Percentiles rank a stretch among this genome's conserved stretches.
These are phyloP conservation scores for Bombus polaris DNA, from an alignment of 1,140 invertebrate genomes.

Conservation along the genomic window DNA sequence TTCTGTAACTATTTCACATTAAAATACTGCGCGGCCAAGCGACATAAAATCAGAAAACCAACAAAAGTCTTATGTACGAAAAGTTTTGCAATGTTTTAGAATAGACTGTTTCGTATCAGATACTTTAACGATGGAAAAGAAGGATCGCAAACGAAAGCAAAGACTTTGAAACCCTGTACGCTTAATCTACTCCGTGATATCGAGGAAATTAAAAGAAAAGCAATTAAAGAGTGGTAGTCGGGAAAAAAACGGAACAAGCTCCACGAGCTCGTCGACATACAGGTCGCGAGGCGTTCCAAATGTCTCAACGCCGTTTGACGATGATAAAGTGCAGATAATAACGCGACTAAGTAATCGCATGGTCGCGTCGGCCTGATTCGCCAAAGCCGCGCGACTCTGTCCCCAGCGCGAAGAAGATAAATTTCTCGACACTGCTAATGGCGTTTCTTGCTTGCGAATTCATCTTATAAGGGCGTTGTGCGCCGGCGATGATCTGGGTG, in stretches of 20 bases:
- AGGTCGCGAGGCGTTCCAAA: background rate
- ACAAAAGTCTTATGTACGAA: too few species aligned
- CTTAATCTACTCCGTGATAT: background rate
- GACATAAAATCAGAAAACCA: too few species aligned
- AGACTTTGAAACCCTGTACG: too few species aligned
- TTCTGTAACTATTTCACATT: too few species aligned
- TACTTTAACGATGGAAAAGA: background rate
- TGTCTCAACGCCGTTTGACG: constrained; percentile 34
- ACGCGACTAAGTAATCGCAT: constrained; percentile 50
- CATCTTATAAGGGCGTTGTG: constrained; percentile 49
- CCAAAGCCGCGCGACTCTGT: constrained; percentile 35
- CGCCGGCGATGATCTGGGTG: constrained; percentile 44
- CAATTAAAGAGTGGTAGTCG: background rate
- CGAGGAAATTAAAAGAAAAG: background rate
- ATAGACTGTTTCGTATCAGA: background rate
- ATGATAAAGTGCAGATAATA: constrained; percentile 65
- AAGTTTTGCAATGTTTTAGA: too few species aligned
- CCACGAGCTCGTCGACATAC: background rate
- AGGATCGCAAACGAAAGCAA: background rate
- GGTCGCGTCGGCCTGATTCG: constrained; percentile 32
- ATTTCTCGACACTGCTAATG: constrained; percentile 62
- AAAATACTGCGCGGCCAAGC: too few species aligned
- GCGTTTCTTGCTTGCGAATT: constrained; percentile 57
- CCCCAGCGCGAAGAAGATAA: constrained; percentile 54
- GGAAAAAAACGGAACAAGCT: background rate